Percentiles rank a stretch among this genome's conserved stretches.
phyloP scores from a whole-genome alignment of 2,888 invertebrate species.

The Hirtodrosophila trivittata region DNA sequence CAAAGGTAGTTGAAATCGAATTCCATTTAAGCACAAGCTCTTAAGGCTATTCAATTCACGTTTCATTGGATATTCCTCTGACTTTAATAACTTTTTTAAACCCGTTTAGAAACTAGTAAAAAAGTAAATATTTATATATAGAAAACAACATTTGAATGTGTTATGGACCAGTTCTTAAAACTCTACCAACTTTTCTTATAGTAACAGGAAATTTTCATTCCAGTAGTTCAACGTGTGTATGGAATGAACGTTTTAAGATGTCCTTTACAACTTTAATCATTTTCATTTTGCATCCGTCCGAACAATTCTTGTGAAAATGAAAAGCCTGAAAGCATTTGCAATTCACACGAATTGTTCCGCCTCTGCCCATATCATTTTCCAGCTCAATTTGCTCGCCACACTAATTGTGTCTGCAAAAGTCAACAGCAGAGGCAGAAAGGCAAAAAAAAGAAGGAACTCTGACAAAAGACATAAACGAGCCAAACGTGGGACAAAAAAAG shows the following conservation, averaged over 20 bases:
- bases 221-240: too few species aligned
- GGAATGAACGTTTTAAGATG: not conserved
- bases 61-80: too few species aligned
- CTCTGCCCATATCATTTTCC: constrained; percentile 23
- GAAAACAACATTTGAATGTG: too few species aligned
- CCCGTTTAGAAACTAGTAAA: too few species aligned
- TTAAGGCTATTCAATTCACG: too few species aligned
- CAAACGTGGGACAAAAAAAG: constrained; percentile 6
- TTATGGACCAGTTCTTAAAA: too few species aligned
- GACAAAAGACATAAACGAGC: constrained; percentile 23
- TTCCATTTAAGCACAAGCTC: too few species aligned
- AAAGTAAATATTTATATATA: too few species aligned
- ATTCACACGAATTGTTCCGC: constrained; percentile 6
- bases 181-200: too few species aligned
- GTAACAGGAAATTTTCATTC: too few species aligned
- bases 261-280: constrained; percentile 1
- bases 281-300: not conserved
- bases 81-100: too few species aligned
- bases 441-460: constrained; percentile 22
- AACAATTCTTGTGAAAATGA: not conserved
- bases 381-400: constrained; percentile 24
- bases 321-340: constrained; percentile 4
- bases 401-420: constrained; percentile 46
- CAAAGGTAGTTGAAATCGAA: too few species aligned
- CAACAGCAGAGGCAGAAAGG: constrained; percentile 45